Evolutionary conservation across 2,113 vertebrate genomes (phyloP).

Genomic region (Ia io): DNA sequence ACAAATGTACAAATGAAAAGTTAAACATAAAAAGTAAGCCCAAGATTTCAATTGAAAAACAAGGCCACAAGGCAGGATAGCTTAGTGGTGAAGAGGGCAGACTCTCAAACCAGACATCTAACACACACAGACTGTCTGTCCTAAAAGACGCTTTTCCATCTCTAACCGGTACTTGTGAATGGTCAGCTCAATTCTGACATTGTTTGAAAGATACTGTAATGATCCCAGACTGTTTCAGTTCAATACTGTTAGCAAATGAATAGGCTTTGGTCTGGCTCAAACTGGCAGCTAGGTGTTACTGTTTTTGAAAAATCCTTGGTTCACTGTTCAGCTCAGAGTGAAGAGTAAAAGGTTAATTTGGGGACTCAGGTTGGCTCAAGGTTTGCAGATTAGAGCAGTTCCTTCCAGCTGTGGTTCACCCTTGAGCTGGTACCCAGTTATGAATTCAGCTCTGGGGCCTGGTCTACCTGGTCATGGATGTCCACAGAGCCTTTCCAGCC

Average conservation of each 20-base stretch:
- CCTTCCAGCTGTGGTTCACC: neutral
- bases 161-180: neutral
- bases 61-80: neutral
- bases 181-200: constrained; percentile 41
- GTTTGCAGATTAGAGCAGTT: constrained; percentile 24
- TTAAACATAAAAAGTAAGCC: neutral
- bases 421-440: constrained; percentile 34
- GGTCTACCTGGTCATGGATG: neutral
- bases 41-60: neutral
- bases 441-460: neutral
- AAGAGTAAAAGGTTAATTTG: constrained; percentile 47
- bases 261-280: constrained; percentile 60
- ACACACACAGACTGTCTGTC: neutral
- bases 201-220: constrained; percentile 64
- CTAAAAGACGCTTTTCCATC: neutral
- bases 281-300: constrained; percentile 55
- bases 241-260: constrained; percentile 69
- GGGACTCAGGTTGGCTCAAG: constrained; percentile 50
- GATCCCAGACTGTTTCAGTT: constrained; percentile 67
- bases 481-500: neutral
- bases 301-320: constrained; percentile 64
- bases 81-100: neutral
- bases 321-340: constrained; percentile 29
- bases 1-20: neutral
- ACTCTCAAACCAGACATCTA: neutral